Conservation (phyloP, 2,113 vertebrate genomes). For the Chunga burmeisteri region DNA sequence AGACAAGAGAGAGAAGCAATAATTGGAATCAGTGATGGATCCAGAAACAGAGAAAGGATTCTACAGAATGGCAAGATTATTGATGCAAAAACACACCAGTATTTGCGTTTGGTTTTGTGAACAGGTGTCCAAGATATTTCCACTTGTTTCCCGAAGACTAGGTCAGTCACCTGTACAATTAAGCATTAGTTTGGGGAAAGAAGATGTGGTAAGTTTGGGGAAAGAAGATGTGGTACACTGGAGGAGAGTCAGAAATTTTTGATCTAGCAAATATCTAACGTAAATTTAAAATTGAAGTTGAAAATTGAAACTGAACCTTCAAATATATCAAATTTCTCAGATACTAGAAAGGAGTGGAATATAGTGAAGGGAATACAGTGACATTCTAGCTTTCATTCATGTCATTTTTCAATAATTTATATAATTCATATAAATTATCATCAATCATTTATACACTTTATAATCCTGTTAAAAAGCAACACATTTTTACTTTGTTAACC, state of each 20-base stretch:
- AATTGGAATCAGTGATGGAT: background rate
- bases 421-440: background rate
- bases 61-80: background rate
- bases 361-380: background rate
- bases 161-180: background rate
- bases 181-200: background rate
- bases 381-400: background rate
- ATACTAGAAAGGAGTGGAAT: background rate
- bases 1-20: background rate
- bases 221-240: background rate
- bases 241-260: background rate
- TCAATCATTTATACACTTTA: background rate
- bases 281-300: background rate
- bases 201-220: background rate
- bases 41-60: background rate
- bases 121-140: background rate
- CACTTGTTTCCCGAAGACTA: background rate
- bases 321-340: background rate
- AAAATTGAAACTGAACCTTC: background rate
- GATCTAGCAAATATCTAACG: background rate
- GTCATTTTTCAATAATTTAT: background rate
- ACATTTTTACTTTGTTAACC: background rate
- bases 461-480: background rate
- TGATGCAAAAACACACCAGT: background rate
- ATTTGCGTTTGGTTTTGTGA: background rate